These are phyloP conservation scores for Xanthia togata DNA, from an alignment of 2,888 invertebrate species.

Conservation along the genomic window DNA sequence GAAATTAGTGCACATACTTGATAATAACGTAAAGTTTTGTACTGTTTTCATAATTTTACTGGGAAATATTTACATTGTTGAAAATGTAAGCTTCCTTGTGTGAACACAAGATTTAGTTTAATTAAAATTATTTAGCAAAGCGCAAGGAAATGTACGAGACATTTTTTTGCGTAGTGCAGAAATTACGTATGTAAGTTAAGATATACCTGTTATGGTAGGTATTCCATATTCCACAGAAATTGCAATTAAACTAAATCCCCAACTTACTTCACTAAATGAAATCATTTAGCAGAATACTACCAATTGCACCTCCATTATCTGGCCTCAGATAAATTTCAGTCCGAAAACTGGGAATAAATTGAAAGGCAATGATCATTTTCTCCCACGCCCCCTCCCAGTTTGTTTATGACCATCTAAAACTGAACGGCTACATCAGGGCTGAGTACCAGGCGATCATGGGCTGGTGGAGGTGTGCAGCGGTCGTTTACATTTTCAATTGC, in stretches of 20 bases:
- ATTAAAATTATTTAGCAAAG: constrained; percentile 49
- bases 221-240: constrained; percentile 4
- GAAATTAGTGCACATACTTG: constrained; percentile 36
- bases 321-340: constrained; percentile 58
- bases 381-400: constrained; percentile 55
- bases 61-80: constrained; percentile 33
- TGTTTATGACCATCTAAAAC: constrained; percentile 69
- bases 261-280: constrained; percentile 46
- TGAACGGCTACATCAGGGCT: constrained; percentile 69
- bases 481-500: constrained; percentile 86
- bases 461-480: constrained; percentile 75
- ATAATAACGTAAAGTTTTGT: constrained; percentile 30
- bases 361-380: constrained; percentile 63
- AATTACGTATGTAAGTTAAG: neutral
- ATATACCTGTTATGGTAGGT: too few relatives aligned
- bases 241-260: neutral
- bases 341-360: constrained; percentile 61
- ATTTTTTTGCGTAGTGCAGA: constrained; percentile 15
- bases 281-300: constrained; percentile 48
- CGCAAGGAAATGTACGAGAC: constrained; percentile 5
- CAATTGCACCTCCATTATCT: constrained; percentile 55
- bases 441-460: constrained; percentile 77
- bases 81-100: constrained; percentile 33
- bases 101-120: constrained; percentile 51
- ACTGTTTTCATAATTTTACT: constrained; percentile 40